Evolutionary conservation across 2,888 invertebrate species (phyloP).

Genomic region (Brachypalpus laphriformis): DNA sequence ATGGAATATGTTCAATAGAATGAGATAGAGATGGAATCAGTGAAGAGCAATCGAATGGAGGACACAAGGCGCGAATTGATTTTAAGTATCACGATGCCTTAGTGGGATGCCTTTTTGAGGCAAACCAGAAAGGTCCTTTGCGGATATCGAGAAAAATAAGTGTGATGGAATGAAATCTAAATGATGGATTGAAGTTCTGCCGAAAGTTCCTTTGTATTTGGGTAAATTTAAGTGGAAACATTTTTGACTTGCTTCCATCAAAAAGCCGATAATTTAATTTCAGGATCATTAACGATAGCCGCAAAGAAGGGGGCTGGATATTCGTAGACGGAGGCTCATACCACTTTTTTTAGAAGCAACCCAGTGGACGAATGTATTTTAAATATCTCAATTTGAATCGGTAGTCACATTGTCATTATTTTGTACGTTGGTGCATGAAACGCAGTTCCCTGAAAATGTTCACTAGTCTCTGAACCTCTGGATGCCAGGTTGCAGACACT

Average conservation of each 20-base stretch:
- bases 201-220: not conserved
- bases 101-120: not conserved
- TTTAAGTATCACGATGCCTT: not conserved
- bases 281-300: no score
- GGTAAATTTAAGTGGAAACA: not conserved
- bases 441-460: no score
- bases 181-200: not conserved
- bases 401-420: no score
- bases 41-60: constrained; percentile 24
- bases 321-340: no score
- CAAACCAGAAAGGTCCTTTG: not conserved
- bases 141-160: not conserved
- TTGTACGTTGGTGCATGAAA: no score
- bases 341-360: no score
- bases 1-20: constrained; percentile 30
- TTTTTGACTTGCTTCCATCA: not conserved
- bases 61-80: constrained; percentile 20
- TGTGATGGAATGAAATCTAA: not conserved
- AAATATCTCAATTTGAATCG: no score
- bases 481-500: no score
- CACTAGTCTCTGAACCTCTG: no score
- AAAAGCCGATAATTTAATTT: no score
- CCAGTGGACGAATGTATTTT: no score
- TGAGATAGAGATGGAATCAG: constrained; percentile 27
- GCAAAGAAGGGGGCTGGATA: no score